Base-by-base conservation (phyloP, 2,113 vertebrate species). In the Ceyx cyanopectus region DNA sequence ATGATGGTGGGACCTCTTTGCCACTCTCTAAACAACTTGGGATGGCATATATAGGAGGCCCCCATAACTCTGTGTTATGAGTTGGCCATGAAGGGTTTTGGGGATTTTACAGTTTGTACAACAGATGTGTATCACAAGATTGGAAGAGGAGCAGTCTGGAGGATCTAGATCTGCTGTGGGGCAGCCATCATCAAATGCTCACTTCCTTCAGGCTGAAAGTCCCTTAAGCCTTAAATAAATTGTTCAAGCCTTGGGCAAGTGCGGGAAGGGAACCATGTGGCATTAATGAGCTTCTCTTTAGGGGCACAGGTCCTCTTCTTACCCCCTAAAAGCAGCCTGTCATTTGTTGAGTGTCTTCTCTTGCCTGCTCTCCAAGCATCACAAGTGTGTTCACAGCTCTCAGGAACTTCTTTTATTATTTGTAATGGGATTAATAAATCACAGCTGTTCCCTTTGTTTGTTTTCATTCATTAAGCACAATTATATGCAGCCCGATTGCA, bases 361-460 rank as follows among this genome's bases (percentile, higher is more conserved):
- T 84, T 6, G 68, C 81, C 86, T 1, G 16, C 87, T 94, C 78
- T 85, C 54, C 0, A 24, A 95, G 91, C 89, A 89, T 81, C 94
- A 68, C 94, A 91, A 96, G 83, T 94, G 90, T 95, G 81, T 96
- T 97, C 94, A 61, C 94, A 96, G 95, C 94, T 97, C 95, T 95
- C 89, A 94, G 96, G 97, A 97, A 95, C 96, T 96, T 96, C 93
- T 97, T 96, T 95, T 96, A 94, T 97, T 95, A 94, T 96, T 97
- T 92, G 96, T 97, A 97, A 97, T 97, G 96, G 95, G 96, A 97
- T 97, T 98, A 98, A 98, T 98, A 98, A 97, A 97, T 96, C 95
- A 60, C 98, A 98, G 97, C 97, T 98, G 98, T 95, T 97, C 96
- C 95, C 92, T 97, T 98, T 97, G 97, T 97, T 97, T 97, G 97